Evolutionary conservation across 2,888 invertebrate species (phyloP).

Genomic region (Amphipoea lucens): DNA sequence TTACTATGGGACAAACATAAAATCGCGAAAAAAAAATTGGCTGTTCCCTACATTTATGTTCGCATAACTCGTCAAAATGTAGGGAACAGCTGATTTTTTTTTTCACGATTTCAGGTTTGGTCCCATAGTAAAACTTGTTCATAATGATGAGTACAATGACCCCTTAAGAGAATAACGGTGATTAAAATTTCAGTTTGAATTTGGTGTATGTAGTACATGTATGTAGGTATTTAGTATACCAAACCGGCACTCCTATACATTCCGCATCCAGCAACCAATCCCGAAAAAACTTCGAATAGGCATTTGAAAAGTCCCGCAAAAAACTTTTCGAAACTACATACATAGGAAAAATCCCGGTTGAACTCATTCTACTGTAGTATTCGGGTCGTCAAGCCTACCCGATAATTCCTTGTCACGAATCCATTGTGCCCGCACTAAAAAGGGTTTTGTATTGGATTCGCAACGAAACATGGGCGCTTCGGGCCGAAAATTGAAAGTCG

Average conservation of each 20-base stretch:
- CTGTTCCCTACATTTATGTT: too few species aligned
- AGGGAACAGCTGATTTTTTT: too few species aligned
- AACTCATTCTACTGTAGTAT: slow-evolving; percentile 63
- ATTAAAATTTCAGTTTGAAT: too few species aligned
- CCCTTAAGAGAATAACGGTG: too few species aligned
- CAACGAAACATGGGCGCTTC: slow-evolving; percentile 54
- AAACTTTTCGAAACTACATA: slow-evolving; percentile 16
- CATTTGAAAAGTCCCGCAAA: slow-evolving; percentile 36
- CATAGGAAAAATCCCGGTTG: slow-evolving; percentile 51
- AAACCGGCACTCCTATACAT: background rate
- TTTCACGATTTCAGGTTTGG: too few species aligned
- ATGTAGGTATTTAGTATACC: too few species aligned
- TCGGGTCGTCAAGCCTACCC: slow-evolving; percentile 61
- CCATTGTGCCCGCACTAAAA: slow-evolving; percentile 65
- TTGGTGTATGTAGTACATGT: too few species aligned
- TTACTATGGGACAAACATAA: too few species aligned
- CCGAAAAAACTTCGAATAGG: slow-evolving; percentile 16
- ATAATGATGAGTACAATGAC: too few species aligned
- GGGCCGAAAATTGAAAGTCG: slow-evolving; percentile 69
- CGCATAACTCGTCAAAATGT: too few species aligned
- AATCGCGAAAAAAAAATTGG: too few species aligned
- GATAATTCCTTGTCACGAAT: slow-evolving; percentile 72
- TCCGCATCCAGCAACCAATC: background rate
- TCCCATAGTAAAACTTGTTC: too few species aligned
- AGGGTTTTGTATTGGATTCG: slow-evolving; percentile 62